Base-by-base conservation (phyloP, 92 coral and sea anemone species). In the Porites rus region DNA sequence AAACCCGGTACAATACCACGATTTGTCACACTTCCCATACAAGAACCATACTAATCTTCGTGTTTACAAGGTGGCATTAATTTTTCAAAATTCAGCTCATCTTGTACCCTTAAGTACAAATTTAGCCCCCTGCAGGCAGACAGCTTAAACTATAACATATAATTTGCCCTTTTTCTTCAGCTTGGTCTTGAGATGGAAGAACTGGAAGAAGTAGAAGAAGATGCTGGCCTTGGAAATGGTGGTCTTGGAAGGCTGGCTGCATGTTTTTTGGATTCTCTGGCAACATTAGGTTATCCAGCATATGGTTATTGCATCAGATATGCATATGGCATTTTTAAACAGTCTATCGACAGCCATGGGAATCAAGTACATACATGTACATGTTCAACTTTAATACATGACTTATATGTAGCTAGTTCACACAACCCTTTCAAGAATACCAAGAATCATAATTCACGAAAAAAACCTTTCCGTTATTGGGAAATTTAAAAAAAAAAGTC, bases 181-280 rank as follows among this genome's bases (percentile, higher is more conserved):
- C 72, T 96, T 82, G 99, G 99, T 20, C 90, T 96, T 60, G 99
- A 96, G 52, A 93, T 96, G 96, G 99, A 96, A 77, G 98, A 94
- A 51, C 86, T 96, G 7, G 99, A 96, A 79, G 91, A 86, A 75
- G 84, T 87, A 8, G 99, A 96, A 68, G 99, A 96, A 78, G 99
- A 96, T 91, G 98, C 99, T 77, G 99, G 99, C 10, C 94, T 96
- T 60, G 99, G 99, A 69, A 96, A 96, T 88, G 99, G 99, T 77
- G 99, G 99, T 13, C 96, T 96, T 61, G 99, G 99, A 3, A 78
- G 99, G 72, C 81, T 96, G 51, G 99, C 99, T 0, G 99, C 98
- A 31, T 96, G 99, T 82, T 96, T 95, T 31, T 88, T 96, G 7
- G 99, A 94, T 87, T 96, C 99, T 1, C 90, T 96, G 83, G 98